A percentile compares a stretch with the other conserved stretches of the same genome.
phyloP scores from a whole-genome alignment of 2,888 invertebrate species.

The Sylvicola cinctus region DNA sequence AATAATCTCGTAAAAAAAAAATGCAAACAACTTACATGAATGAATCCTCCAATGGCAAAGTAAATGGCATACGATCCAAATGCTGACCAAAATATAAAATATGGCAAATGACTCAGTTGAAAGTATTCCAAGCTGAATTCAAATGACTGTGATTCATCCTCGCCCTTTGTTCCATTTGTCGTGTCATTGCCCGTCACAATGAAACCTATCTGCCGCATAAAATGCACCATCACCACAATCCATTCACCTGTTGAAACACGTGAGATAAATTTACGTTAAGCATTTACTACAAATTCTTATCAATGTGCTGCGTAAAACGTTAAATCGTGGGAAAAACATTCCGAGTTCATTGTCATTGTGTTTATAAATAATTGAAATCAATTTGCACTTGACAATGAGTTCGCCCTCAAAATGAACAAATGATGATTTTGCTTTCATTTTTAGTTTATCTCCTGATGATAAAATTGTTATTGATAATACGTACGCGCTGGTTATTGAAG shows the following conservation, averaged over 20 bases:
- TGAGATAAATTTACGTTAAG: no score
- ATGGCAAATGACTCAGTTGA: conserved; percentile 29
- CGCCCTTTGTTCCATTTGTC: conserved; percentile 20
- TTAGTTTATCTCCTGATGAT: no score
- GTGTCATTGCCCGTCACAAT: conserved; percentile 9
- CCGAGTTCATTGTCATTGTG: no score
- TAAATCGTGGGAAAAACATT: no score
- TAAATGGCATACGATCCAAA: conserved; percentile 35
- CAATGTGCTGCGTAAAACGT: no score
- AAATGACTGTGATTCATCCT: conserved; percentile 16
- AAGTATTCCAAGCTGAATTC: conserved; percentile 27
- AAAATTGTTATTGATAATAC: no score
- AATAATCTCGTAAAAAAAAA: background rate
- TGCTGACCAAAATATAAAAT: conserved; percentile 29
- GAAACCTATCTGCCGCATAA: conserved; percentile 31
- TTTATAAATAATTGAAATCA: background rate
- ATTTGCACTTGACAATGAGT: no score
- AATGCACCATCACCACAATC: conserved; percentile 39
- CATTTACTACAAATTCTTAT: no score
- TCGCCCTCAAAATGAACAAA: no score
- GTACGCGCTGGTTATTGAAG: no score
- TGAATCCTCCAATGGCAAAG: conserved; percentile 41
- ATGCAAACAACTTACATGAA: conserved; percentile 32
- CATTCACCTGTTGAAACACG: conserved; percentile 37
- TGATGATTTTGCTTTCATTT: background rate